Percentiles rank a stretch among this genome's conserved stretches.
Evolutionary conservation across 1,140 invertebrate genomes (phyloP).

Genomic region (Helicoverpa zea): DNA sequence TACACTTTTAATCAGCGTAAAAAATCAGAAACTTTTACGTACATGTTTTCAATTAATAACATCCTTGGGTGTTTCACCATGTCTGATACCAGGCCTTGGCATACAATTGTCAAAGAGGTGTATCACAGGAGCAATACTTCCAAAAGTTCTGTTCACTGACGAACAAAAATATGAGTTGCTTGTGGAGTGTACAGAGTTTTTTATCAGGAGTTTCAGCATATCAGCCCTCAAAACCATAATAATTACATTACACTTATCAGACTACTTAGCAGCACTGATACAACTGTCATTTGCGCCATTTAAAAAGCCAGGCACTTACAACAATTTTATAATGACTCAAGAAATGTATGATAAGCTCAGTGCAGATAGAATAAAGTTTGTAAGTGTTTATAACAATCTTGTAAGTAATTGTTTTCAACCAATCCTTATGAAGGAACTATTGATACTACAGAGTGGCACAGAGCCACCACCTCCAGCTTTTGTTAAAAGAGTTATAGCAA

Average conservation of each 20-base stretch:
- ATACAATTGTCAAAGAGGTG: conserved; percentile 84
- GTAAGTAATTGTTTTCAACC: conserved; percentile 88
- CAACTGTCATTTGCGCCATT: conserved; percentile 90
- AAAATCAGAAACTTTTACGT: conserved; percentile 87
- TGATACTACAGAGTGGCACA: conserved; percentile 88
- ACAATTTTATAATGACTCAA: conserved; percentile 84
- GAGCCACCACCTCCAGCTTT: conserved; percentile 88
- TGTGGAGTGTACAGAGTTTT: conserved; percentile 72
- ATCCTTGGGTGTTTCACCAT: conserved; percentile 89
- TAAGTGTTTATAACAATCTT: conserved; percentile 85
- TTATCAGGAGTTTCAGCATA: conserved; percentile 72
- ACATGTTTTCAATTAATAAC: conserved; percentile 88
- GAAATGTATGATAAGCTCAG: conserved; percentile 86
- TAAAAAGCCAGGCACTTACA: conserved; percentile 86
- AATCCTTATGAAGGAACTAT: conserved; percentile 90
- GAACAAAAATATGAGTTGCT: conserved; percentile 80
- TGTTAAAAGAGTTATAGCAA: conserved; percentile 88
- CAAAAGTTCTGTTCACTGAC: conserved; percentile 67
- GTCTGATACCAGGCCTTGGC: conserved; percentile 90
- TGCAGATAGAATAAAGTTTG: conserved; percentile 86
- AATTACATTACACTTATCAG: conserved; percentile 82
- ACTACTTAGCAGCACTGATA: conserved; percentile 89
- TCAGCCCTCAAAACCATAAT: conserved; percentile 83
- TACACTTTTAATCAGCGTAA: conserved; percentile 87
- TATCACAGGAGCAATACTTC: conserved; percentile 60